phyloP scores from a whole-genome alignment of 1,140 invertebrate genomes.

The Drosophila pseudoobscura region DNA sequence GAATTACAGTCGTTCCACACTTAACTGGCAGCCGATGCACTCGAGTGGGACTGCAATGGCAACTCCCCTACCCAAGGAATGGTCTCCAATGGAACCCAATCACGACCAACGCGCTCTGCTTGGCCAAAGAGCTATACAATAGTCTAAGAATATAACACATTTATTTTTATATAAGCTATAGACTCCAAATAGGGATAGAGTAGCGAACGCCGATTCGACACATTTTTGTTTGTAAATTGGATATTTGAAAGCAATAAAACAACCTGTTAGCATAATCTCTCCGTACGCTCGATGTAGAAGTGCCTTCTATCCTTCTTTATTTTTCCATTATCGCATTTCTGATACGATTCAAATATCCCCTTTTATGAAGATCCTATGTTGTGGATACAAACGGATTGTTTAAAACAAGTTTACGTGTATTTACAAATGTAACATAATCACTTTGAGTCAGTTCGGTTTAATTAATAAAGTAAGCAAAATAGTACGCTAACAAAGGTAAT shows the following conservation, averaged over 20 bases:
- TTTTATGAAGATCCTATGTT: too few relatives aligned
- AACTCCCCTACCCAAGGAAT: background rate
- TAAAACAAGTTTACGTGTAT: background rate
- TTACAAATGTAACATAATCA: too few relatives aligned
- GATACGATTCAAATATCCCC: too few relatives aligned
- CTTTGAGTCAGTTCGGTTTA: too few relatives aligned
- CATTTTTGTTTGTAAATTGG: slow-evolving; percentile 12
- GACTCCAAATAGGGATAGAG: background rate
- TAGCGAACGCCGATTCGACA: background rate
- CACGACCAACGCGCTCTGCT: slow-evolving; percentile 22
- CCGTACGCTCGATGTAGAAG: too few relatives aligned
- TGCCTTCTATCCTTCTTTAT: too few relatives aligned
- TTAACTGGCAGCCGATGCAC: too few relatives aligned
- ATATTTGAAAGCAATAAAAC: slow-evolving; percentile 35
- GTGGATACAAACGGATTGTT: too few relatives aligned
- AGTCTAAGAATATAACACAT: slow-evolving; percentile 1
- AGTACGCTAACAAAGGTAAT: background rate
- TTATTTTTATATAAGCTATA: slow-evolving; percentile 1
- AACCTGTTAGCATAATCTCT: slow-evolving; percentile 16
- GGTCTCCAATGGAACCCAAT: background rate
- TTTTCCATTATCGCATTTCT: too few relatives aligned
- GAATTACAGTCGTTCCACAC: too few relatives aligned
- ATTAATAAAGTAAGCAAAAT: too few relatives aligned
- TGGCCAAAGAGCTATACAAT: slow-evolving; percentile 25
- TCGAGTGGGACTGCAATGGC: background rate